Conservation (phyloP, 64 coral and sea anemone genomes). For the Montipora capricornis region DNA sequence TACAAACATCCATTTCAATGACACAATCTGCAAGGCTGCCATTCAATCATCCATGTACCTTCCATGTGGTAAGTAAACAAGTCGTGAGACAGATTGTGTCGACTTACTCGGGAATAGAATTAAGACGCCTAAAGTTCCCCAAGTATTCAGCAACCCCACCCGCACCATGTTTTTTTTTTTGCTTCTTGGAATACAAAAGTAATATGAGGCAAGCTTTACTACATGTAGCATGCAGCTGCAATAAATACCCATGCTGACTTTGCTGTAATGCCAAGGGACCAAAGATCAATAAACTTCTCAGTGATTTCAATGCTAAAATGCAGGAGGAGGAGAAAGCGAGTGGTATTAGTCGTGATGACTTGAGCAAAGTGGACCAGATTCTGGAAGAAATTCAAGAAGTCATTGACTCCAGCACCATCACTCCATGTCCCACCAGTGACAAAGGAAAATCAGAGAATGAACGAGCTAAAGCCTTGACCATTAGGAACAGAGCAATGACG, state of each 20-base stretch:
- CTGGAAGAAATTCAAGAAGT: not conserved
- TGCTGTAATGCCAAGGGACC: not conserved
- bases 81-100: too few species aligned
- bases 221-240: not conserved
- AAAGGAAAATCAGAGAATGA: slow-evolving; percentile 18
- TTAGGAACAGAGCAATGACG: slow-evolving; percentile 3
- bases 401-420: not conserved
- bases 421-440: not conserved
- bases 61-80: too few species aligned
- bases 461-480: not conserved
- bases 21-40: too few species aligned
- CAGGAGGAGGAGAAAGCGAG: not conserved
- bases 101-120: too few species aligned
- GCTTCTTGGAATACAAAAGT: too few species aligned
- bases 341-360: not conserved
- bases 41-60: too few species aligned
- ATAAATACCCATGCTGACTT: not conserved
- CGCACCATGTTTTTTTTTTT: too few species aligned
- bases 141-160: too few species aligned
- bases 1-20: too few species aligned
- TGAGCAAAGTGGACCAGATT: not conserved
- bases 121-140: too few species aligned
- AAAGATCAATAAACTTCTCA: not conserved
- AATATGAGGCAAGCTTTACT: too few species aligned
- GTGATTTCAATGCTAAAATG: slow-evolving; percentile 4